A percentile compares a stretch with the other conserved stretches of the same genome.
phyloP scores from a whole-genome alignment of 2,888 invertebrate species.

The Synergus itoensis region DNA sequence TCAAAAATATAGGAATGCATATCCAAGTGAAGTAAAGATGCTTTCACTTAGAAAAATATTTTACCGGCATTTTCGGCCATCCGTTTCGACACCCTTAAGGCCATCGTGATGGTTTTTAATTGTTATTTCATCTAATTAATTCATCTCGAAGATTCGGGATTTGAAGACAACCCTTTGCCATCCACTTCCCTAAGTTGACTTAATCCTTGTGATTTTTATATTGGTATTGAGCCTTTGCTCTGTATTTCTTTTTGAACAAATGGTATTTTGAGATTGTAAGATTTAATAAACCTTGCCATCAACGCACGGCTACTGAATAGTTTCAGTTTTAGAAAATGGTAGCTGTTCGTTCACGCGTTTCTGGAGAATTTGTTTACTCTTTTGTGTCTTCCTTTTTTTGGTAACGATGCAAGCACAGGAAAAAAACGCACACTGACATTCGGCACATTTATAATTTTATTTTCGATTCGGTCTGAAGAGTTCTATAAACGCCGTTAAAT shows the following conservation, averaged over 20 bases:
- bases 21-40: not conserved
- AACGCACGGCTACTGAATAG: slow-evolving; percentile 42
- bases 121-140: not conserved
- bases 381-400: not conserved
- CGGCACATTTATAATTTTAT: not conserved
- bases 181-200: slow-evolving; percentile 27
- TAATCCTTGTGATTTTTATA: slow-evolving; percentile 36
- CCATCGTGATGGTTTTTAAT: not conserved
- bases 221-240: slow-evolving; percentile 34
- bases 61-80: not conserved
- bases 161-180: slow-evolving; percentile 16
- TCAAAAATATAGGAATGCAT: not conserved
- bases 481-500: not conserved
- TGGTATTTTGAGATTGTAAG: slow-evolving; percentile 53
- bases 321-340: slow-evolving; percentile 49
- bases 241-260: slow-evolving; percentile 45
- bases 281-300: slow-evolving; percentile 48
- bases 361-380: slow-evolving; percentile 23
- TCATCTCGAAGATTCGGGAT: not conserved
- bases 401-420: slow-evolving; percentile 8
- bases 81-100: not conserved
- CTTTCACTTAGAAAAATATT: not conserved
- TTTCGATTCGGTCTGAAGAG: not conserved
- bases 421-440: slow-evolving; percentile 8
- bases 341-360: slow-evolving; percentile 50